phyloP scores from a whole-genome alignment of 2,888 invertebrate genomes.

The Pyrrhosoma nymphula region DNA sequence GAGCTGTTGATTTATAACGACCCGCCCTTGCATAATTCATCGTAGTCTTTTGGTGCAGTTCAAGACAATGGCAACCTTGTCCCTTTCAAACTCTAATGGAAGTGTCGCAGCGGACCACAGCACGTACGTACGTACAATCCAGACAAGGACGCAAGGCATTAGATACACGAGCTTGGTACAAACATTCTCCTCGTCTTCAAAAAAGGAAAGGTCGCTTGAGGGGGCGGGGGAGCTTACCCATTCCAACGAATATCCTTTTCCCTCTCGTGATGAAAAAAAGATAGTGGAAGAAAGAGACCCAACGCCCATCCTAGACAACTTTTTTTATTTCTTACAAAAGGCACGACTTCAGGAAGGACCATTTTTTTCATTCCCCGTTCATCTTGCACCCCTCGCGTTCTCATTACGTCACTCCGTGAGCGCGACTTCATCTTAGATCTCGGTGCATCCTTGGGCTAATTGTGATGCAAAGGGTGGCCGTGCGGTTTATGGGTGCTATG shows the following conservation, averaged over 20 bases:
- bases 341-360: background rate
- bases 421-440: background rate
- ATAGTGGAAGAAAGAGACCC: background rate
- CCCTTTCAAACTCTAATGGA: background rate
- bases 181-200: background rate
- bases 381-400: background rate
- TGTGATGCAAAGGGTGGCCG: background rate
- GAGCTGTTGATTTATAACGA: too few species aligned
- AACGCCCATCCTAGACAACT: background rate
- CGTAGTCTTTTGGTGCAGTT: background rate
- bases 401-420: background rate
- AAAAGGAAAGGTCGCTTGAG: background rate
- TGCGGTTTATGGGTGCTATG: too few species aligned
- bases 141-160: background rate
- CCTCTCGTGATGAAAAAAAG: background rate
- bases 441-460: conserved; percentile 32
- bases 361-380: background rate
- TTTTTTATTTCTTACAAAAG: background rate
- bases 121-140: background rate
- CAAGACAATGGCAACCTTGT: background rate
- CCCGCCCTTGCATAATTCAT: too few species aligned
- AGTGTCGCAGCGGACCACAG: background rate
- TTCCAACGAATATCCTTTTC: background rate
- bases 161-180: background rate
- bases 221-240: background rate